A percentile compares a stretch with the other conserved stretches of the same genome.
Conservation (phyloP, 2,888 invertebrate genomes). For the Hyposoter dolosus region DNA sequence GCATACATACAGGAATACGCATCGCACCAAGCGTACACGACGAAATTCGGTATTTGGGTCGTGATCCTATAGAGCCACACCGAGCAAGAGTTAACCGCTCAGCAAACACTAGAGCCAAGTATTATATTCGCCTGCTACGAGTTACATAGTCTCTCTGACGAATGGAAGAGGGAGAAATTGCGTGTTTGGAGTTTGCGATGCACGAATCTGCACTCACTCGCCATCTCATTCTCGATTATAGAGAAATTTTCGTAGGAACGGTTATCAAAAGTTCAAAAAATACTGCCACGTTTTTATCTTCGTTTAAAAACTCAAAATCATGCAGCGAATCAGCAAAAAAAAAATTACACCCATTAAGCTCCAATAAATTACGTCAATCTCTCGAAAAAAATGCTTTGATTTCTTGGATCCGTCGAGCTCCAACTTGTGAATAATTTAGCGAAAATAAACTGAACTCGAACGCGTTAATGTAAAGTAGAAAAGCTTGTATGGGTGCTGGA, state of each 20-base stretch:
- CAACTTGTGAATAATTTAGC: not conserved
- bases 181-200: constrained; percentile 59
- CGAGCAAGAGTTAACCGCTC: constrained; percentile 77
- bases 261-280: not conserved
- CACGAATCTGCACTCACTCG: constrained; percentile 41
- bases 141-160: constrained; percentile 36
- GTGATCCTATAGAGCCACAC: constrained; percentile 72
- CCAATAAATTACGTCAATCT: not conserved
- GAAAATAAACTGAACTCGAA: not conserved
- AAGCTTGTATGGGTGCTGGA: not conserved
- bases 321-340: not conserved
- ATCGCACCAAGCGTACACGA: constrained; percentile 48
- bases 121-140: constrained; percentile 64
- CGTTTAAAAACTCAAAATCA: not conserved
- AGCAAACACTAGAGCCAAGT: constrained; percentile 75
- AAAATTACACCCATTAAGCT: not conserved
- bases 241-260: not conserved
- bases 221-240: not conserved
- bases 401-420: not conserved
- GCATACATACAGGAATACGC: not conserved
- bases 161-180: constrained; percentile 75
- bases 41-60: constrained; percentile 77
- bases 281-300: not conserved
- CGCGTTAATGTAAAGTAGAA: not conserved
- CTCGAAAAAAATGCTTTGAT: not conserved